phyloP scores from a whole-genome alignment of 2,797 vertebrate species.

The Falco concolor region DNA sequence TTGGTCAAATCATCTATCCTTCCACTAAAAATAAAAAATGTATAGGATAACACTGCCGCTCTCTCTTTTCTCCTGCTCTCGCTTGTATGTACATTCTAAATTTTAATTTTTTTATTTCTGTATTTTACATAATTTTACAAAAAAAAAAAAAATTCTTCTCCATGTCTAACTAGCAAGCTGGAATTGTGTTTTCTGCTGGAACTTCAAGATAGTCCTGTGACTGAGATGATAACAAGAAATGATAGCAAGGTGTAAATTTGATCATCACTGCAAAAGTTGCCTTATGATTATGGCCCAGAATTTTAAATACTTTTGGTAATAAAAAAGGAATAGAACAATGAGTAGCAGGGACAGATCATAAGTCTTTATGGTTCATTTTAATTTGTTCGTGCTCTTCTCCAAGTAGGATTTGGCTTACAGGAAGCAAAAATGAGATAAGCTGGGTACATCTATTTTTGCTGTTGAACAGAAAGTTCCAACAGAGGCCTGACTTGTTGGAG shows the following conservation, averaged over 20 bases:
- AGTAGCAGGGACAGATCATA: not conserved
- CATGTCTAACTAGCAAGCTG: rapidly evolving
- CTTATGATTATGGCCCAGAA: not conserved
- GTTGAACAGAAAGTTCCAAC: not conserved
- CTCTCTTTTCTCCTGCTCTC: not conserved
- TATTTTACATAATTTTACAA: not conserved
- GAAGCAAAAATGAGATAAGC: not conserved
- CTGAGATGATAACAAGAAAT: not conserved
- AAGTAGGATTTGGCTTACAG: not conserved
- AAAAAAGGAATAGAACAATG: not conserved
- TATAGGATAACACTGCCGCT: not conserved
- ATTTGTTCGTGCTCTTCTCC: not conserved
- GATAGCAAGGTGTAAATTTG: not conserved
- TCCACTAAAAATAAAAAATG: no score
- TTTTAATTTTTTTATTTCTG: not conserved
- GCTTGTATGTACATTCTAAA: rapidly evolving
- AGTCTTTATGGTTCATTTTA: not conserved
- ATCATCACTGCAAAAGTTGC: not conserved
- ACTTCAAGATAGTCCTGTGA: not conserved
- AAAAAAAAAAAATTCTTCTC: rapidly evolving
- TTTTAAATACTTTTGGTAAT: not conserved
- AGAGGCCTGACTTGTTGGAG: not conserved
- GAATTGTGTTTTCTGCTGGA: not conserved
- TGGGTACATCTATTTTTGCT: not conserved
- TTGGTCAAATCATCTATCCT: not conserved